Percentiles rank a stretch among this genome's conserved stretches.
phyloP scores from a whole-genome alignment of 2,888 invertebrate genomes.

The Gasteruption jaculator region DNA sequence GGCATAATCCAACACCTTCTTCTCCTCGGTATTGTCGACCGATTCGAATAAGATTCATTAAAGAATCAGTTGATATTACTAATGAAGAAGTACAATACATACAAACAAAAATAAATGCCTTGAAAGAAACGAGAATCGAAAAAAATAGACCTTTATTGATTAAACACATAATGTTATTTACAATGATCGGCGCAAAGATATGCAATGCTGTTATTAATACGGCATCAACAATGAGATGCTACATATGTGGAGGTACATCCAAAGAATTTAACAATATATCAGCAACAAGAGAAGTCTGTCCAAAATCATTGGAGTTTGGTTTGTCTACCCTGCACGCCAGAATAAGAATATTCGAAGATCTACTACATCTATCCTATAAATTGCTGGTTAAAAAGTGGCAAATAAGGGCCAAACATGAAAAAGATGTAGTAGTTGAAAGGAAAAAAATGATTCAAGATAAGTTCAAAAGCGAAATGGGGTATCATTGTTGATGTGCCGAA shows the following conservation, averaged over 20 bases:
- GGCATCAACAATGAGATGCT: slow-evolving; percentile 36
- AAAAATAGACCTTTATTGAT: slow-evolving; percentile 1
- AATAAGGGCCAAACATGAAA: slow-evolving; percentile 7
- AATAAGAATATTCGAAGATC: slow-evolving; percentile 14
- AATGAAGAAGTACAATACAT: slow-evolving; percentile 22
- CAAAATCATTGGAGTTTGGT: slow-evolving; percentile 24
- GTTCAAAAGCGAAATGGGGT: slow-evolving; percentile 30
- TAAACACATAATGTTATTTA: slow-evolving; percentile 30
- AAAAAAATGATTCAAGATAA: slow-evolving; percentile 25
- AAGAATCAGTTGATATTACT: slow-evolving; percentile 22
- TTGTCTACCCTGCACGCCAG: slow-evolving; percentile 20
- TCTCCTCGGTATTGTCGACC: slow-evolving; percentile 31
- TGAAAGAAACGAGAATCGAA: slow-evolving; percentile 16
- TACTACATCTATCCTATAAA: slow-evolving; percentile 19
- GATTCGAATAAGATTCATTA: slow-evolving; percentile 23
- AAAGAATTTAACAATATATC: slow-evolving; percentile 37
- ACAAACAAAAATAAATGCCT: slow-evolving; percentile 17
- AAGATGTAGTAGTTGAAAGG: slow-evolving; percentile 12
- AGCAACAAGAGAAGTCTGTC: slow-evolving; percentile 23
- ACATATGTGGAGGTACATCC: slow-evolving; percentile 37
- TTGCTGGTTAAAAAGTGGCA: slow-evolving; percentile 13
- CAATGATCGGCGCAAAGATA: slow-evolving; percentile 38
- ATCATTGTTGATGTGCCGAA: slow-evolving; percentile 35
- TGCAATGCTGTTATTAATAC: slow-evolving; percentile 38
- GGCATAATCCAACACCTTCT: slow-evolving; percentile 34